Base-by-base conservation (phyloP, 2,888 invertebrate genomes). In the Odontocolon sp. region DNA sequence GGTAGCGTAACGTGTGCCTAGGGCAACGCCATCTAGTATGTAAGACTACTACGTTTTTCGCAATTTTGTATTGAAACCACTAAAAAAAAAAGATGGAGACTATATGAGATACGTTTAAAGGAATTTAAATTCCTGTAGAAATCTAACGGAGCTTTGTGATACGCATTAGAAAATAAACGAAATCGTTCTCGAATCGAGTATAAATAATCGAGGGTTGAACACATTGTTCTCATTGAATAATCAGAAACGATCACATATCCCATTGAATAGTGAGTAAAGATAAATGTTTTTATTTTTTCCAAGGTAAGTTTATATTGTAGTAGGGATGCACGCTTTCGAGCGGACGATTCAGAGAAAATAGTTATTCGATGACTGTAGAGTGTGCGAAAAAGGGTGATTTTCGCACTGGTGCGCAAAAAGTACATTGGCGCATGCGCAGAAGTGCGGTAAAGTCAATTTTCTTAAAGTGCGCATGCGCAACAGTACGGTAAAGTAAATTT, bases 21-120 rank as follows among this genome's bases (percentile, higher is more conserved):
- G 61, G 59, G 70, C 71, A 76, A 64, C 68, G 73, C 70, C 71
- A 74, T 77, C 73, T 78, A 79, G 78, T 66, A 67, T 69, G 67
- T 81, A 81, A 79, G 79, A 77, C 61, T 50, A 77, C 68, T 66
- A 79, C 57, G 74, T 80, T 80, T 80, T 81, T 81, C 79, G 81
- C 78, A 81, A 81, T 81, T 81, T 81, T 78, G 78, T 81, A 81
- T 77, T 73, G 73, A 75, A 78, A 80, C 63, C 69, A 71, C 64
- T 47, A 63, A 47, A 33, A 64, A 73, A 50, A 33, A 38, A 45
- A 59, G 63, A 47, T 31, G 61, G 56, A 45, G 50, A 66, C 56
- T 67, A 28, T 36, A 54, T 61, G 59, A 75, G 61, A 69, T 23
- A 57, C 63, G 64, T 66, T 68, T 38, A 47, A 63, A 16, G 8